Conservation (phyloP, 2,113 vertebrate genomes). For the Apistogramma diplotaenia region DNA sequence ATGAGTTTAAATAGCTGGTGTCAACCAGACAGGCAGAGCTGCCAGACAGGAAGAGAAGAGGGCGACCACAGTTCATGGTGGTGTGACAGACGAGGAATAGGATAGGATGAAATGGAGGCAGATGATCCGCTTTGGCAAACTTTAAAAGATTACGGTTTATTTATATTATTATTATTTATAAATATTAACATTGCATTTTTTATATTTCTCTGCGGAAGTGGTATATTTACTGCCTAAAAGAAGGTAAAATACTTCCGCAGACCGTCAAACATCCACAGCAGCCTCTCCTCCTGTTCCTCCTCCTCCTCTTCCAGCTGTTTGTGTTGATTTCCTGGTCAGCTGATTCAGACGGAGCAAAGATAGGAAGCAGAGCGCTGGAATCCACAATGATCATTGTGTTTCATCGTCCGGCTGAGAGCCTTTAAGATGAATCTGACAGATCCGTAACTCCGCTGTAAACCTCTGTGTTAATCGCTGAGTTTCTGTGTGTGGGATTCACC, state of each 20-base stretch:
- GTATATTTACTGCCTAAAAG: not conserved
- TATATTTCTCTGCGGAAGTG: not conserved
- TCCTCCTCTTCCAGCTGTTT: conserved; percentile 41
- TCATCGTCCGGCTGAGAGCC: not conserved
- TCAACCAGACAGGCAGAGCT: too few relatives aligned
- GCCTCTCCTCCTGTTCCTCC: conserved; percentile 12
- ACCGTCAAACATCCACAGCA: not conserved
- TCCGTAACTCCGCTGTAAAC: not conserved
- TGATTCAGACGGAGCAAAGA: conserved; percentile 38
- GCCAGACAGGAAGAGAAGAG: too few relatives aligned
- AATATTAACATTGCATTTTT: not conserved
- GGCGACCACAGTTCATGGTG: too few relatives aligned
- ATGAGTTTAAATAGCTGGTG: too few relatives aligned
- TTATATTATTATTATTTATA: too few relatives aligned
- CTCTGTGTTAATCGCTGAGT: not conserved
- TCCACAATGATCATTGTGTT: conserved; percentile 12
- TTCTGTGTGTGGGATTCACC: not conserved
- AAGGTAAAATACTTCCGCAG: not conserved
- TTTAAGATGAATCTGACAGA: conserved; percentile 12
- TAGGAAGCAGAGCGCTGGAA: not conserved
- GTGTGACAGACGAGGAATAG: too few relatives aligned
- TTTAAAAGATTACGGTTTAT: too few relatives aligned
- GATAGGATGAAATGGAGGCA: too few relatives aligned
- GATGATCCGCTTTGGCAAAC: too few relatives aligned
- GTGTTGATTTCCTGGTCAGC: conserved; percentile 65